Evolutionary conservation across 30 jellyfish, hydroid and myxozoan genomes (phyloP), one percentile per base, ranked within the genome.

Genomic region (Aurelia sp.): DNA sequence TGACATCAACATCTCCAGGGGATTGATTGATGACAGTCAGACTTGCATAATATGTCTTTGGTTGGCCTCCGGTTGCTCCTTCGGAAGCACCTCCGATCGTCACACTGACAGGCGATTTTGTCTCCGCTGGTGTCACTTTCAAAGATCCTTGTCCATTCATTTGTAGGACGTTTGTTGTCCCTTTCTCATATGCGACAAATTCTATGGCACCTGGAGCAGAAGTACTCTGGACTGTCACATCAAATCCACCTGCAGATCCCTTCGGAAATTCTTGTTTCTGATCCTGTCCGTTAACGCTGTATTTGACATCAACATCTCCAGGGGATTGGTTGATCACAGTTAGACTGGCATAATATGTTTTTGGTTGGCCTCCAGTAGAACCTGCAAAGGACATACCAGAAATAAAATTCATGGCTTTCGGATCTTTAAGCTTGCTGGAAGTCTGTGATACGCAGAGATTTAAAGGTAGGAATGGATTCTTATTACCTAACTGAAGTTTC

Each of bases 181-280:
- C 81, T 57, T 90, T 85, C 24, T 73, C 92, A 38, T 58, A 67
- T 2, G 96, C 97, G 74, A 51, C 57, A 76, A 90, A 90, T 22
- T 57, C 82, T 17, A 90, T 78, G 22, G 96, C 89, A 1, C 58
- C 40, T 4, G 97, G 97, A 19, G 18, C 44, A 4, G 82, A 20
- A 0, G 82, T 24, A n/a, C 80, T 69, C 27, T 76, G 76, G 5
- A 76, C 87, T 2, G 68, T 59, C 47, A 76, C 87, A 57, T 76
- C 87, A 15, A 76, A 76, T 11, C 74, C 75, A 5, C 87, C 82
- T 0, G 81, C 77, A 0, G 86, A 33, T 6, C 81, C 79, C 18
- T 57, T 55, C 0, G 80, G 88, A 63, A 68, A 48, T 9, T 63
- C 81, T 30, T 55, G 85, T 44, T 79, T 81, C 40, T 76, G 92